Evolutionary conservation across 2,888 invertebrate species (phyloP).

Genomic region (Tetragonula carbonaria): DNA sequence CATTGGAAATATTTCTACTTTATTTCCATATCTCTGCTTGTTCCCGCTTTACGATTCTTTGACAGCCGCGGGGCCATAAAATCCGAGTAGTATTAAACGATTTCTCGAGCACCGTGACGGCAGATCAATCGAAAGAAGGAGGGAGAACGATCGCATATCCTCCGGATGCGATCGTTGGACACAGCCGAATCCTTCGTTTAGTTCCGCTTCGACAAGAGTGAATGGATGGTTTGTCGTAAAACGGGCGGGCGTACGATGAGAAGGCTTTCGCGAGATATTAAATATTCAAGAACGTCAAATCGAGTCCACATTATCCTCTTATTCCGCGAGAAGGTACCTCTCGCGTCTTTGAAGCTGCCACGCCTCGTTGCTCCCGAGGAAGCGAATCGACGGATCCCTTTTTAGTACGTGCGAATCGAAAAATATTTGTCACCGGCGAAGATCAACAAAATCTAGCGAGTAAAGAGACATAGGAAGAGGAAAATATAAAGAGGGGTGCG

Average conservation of each 20-base stretch:
- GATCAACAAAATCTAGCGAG: slow-evolving; percentile 67
- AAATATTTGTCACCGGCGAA: slow-evolving; percentile 68
- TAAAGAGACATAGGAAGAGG: slow-evolving; percentile 1
- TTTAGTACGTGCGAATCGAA: slow-evolving; percentile 62
- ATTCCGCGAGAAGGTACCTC: slow-evolving; percentile 65
- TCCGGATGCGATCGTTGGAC: slow-evolving; percentile 36
- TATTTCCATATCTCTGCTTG: slow-evolving; percentile 24
- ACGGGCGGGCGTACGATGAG: slow-evolving; percentile 52
- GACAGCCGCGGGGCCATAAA: slow-evolving; percentile 48
- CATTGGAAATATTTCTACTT: slow-evolving; percentile 45
- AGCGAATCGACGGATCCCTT: slow-evolving; percentile 48
- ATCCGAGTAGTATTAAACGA: slow-evolving; percentile 50
- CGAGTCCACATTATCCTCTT: slow-evolving; percentile 68
- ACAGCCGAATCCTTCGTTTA: slow-evolving; percentile 60
- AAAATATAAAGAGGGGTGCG: neutral
- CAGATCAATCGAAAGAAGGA: slow-evolving; percentile 47
- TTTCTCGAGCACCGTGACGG: slow-evolving; percentile 21
- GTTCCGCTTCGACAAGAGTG: slow-evolving; percentile 47
- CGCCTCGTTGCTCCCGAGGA: slow-evolving; percentile 52
- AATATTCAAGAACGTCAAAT: slow-evolving; percentile 76
- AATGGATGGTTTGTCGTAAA: slow-evolving; percentile 48
- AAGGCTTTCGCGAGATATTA: slow-evolving; percentile 67
- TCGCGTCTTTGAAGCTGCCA: slow-evolving; percentile 59
- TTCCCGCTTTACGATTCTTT: slow-evolving; percentile 33
- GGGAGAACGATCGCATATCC: slow-evolving; percentile 42